Evolutionary conservation across 2,113 vertebrate genomes (phyloP), one percentile per base, ranked within the genome.

Genomic region (Tychaedon coryphoeus): DNA sequence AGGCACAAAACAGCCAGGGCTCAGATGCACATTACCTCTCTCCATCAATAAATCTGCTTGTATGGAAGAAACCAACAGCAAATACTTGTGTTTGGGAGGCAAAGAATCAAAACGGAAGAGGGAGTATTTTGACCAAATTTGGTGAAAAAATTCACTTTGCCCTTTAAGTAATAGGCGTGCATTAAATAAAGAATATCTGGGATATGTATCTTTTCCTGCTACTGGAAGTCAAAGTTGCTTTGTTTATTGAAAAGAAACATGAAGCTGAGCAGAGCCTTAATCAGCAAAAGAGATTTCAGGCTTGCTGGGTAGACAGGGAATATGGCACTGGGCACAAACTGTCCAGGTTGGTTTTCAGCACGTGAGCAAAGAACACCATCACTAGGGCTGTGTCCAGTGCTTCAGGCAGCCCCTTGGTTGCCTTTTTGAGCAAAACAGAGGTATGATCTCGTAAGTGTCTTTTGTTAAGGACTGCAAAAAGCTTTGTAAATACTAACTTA

Each of bases 101-200:
- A 50, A 76, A 78, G 38, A 85, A 90, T 73, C 64, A 11, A 17
- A 24, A 83, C 2, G 4, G 48, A 67, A 82, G 58, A 73, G 43
- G 36, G 62, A 92, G 42, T 40, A 48, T 88, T 92, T 90, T 97
- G 81, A 94, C 95, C 94, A 96, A 97, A 97, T 95, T 96, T 90
- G 88, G 86, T 77, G 61, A 65, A 82, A 80, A 92, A 79, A 88
- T 53, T 90, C 33, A 34, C 50, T 89, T 88, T 82, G 54, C 45
- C 83, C 45, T 82, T 83, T 90, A 93, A 83, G 77, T 78, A 93
- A 74, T 36, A 70, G 36, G 28, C 48, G 4, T 17, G 47, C 60
- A 54, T 93, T 86, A 91, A 91, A 81, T 81, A 73, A 82, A 84
- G 57, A 31, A 12, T 24, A 45, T 47, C 80, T 93, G 79, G 48